A percentile compares a stretch with the other conserved stretches of the same genome.
These are phyloP conservation scores for Poeciliopsis turrubarensis DNA, from an alignment of 2,113 vertebrate species.

Conservation along the genomic window DNA sequence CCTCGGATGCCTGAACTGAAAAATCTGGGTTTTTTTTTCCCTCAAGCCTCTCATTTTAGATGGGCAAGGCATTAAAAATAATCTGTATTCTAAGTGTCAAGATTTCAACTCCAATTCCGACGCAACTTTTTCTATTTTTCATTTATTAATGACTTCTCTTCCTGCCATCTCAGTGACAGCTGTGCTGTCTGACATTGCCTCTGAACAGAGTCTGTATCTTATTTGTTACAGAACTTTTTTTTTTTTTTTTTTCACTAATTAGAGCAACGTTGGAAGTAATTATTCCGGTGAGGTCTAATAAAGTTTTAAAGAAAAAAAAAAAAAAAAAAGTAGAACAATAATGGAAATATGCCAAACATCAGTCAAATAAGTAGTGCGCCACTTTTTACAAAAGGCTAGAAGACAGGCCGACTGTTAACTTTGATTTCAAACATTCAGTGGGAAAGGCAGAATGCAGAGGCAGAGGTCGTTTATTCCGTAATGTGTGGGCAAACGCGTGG, in stretches of 20 bases:
- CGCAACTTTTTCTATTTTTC: slow-evolving; percentile 6
- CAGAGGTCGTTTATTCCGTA: neutral
- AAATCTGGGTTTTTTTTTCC: neutral
- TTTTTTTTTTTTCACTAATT: slow-evolving; percentile 23
- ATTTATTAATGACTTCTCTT: slow-evolving; percentile 4
- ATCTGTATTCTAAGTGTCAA: slow-evolving; percentile 13
- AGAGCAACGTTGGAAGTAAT: neutral
- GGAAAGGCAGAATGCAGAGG: neutral
- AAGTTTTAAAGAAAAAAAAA: slow-evolving; percentile 15
- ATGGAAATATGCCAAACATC: neutral
- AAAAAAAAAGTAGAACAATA: slow-evolving; percentile 16
- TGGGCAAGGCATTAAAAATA: neutral
- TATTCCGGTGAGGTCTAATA: slow-evolving; percentile 14
- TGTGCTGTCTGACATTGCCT: slow-evolving; percentile 50
- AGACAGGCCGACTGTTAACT: neutral
- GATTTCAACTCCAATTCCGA: slow-evolving; percentile 4
- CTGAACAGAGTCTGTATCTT: slow-evolving; percentile 30
- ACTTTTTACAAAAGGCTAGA: neutral
- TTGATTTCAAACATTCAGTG: neutral
- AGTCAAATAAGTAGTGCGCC: too few relatives aligned
- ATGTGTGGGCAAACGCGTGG: neutral
- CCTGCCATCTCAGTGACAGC: slow-evolving; percentile 39
- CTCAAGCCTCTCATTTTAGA: neutral
- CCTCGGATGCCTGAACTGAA: neutral
- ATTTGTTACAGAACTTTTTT: neutral